Conservation (phyloP, 1,140 invertebrate genomes). For the Cydia amplana region DNA sequence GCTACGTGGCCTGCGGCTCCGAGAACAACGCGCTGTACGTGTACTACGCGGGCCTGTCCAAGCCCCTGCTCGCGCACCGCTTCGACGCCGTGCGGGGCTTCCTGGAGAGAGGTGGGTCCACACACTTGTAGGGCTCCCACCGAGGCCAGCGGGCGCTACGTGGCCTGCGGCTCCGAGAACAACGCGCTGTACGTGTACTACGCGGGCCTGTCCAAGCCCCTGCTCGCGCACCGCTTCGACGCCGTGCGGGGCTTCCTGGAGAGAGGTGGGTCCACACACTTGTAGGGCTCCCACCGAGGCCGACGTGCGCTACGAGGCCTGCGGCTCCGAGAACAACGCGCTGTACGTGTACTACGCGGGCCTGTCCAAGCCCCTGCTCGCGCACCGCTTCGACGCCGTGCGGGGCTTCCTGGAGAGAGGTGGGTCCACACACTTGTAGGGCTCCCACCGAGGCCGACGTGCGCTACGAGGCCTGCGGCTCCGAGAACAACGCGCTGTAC, state of each 20-base stretch:
- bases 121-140: too few species aligned
- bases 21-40: conserved; percentile 97
- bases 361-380: conserved; percentile 91
- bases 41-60: conserved; percentile 95
- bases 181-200: conserved; percentile 97
- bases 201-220: conserved; percentile 92
- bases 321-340: conserved; percentile 97
- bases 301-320: conserved; percentile 94
- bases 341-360: conserved; percentile 97
- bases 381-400: conserved; percentile 93
- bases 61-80: conserved; percentile 92
- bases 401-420: conserved; percentile 86
- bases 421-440: conserved; percentile 82
- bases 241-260: conserved; percentile 90
- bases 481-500: conserved; percentile 97
- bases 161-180: conserved; percentile 89
- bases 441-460: conserved; percentile 92
- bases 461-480: conserved; percentile 96
- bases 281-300: conserved; percentile 95
- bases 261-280: conserved; percentile 29
- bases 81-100: conserved; percentile 92
- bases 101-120: conserved; percentile 79
- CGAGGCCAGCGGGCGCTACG: not conserved
- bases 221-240: conserved; percentile 95
- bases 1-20: conserved; percentile 97